A percentile compares a stretch with the other conserved stretches of the same genome.
Conservation (phyloP, 2,113 vertebrate species). For the Epinephelus cyanopodus region DNA sequence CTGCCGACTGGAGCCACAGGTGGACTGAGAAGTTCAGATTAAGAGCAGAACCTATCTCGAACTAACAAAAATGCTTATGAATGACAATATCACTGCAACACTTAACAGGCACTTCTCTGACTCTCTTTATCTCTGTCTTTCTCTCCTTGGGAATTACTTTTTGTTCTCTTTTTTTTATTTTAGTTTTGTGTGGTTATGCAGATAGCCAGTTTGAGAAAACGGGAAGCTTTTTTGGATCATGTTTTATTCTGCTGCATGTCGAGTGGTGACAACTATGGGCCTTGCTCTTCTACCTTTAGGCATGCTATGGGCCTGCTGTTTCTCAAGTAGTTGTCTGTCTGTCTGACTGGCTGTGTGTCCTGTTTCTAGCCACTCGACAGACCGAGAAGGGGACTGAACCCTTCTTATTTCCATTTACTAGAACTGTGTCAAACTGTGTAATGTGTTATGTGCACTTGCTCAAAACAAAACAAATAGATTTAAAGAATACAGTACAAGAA, state of each 20-base stretch:
- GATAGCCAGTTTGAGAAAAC: slow-evolving; percentile 67
- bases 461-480: slow-evolving; percentile 13
- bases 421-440: slow-evolving; percentile 30
- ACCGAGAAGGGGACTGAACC: slow-evolving; percentile 35
- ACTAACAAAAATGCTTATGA: slow-evolving; percentile 82
- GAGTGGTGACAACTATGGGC: slow-evolving; percentile 74
- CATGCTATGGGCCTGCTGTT: slow-evolving; percentile 82
- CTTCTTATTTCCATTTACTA: not conserved
- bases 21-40: slow-evolving; percentile 80
- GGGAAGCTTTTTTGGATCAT: slow-evolving; percentile 68
- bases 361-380: slow-evolving; percentile 71
- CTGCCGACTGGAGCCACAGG: slow-evolving; percentile 84
- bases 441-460: slow-evolving; percentile 12
- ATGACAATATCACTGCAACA: slow-evolving; percentile 83
- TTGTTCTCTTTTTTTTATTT: slow-evolving; percentile 35
- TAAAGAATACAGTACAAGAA: not conserved
- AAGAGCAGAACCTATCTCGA: slow-evolving; percentile 70
- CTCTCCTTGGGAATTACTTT: slow-evolving; percentile 62
- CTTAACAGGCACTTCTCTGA: slow-evolving; percentile 77
- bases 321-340: slow-evolving; percentile 69
- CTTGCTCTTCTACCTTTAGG: slow-evolving; percentile 82
- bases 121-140: slow-evolving; percentile 73
- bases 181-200: slow-evolving; percentile 73
- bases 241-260: slow-evolving; percentile 84
- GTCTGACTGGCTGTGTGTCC: slow-evolving; percentile 70